Base-by-base conservation (phyloP, 2,113 vertebrate species). In the Lipophrys pholis region DNA sequence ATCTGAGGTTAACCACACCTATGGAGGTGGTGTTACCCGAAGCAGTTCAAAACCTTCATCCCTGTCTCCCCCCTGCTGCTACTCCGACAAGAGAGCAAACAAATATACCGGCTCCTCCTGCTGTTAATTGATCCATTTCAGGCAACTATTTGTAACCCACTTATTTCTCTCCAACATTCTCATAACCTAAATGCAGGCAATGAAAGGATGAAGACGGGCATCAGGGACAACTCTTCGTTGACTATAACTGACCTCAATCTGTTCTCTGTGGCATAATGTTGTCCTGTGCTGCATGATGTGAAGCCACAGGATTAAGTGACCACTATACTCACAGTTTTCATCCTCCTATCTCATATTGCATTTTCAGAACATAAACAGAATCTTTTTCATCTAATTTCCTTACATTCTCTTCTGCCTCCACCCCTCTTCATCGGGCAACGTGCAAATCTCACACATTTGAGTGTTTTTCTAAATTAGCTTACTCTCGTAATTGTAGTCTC, bases 401-500 rank as follows among this genome's bases (percentile, higher is more conserved):
- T 14, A 52, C 21, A 30, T 30, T 4, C 21, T 30, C 11, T 17
- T 70, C 60, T 74, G 8, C 41, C 49, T 82, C 49, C 21, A 61
- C 69, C 71, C 30, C 63, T 79, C 69, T 50, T 80, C 82, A 90
- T 90, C 92, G 95, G 95, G 93, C 94, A 94, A 95, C 80, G 92
- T 94, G 94, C 94, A 94, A 94, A 93, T 91, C 90, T 87, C 16
- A 86, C 64, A 67, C 62, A 80, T 84, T 83, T 1, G 84, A 82
- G 85, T 87, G 76, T 92, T 59, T 88, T 94, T 84, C 21, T 95
- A 83, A 94, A 94, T 90, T 95, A 89, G 85, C 91, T 96, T 94
- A 95, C 95, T 95, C 90, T 96, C 84, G 91, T 96, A 96, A 97
- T 96, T 95, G 96, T 97, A 98, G 97, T 98, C 95, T 98, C 96